phyloP scores from a whole-genome alignment of 1,140 invertebrate genomes.

The Metopolophium dirhodum region DNA sequence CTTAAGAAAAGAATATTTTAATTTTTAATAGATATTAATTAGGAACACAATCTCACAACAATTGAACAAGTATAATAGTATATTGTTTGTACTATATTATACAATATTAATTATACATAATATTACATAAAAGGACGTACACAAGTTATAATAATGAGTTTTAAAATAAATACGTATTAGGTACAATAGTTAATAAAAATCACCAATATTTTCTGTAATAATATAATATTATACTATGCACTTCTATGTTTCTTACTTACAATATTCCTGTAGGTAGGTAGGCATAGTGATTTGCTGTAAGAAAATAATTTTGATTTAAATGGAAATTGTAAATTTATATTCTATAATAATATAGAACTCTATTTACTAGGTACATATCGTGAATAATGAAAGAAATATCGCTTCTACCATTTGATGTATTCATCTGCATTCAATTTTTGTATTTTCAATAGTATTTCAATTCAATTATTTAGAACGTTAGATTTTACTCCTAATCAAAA shows the following conservation, averaged over 20 bases:
- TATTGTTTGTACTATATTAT: no score
- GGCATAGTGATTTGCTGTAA: background rate
- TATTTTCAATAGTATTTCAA: background rate
- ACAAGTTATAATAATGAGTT: no score
- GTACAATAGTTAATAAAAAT: no score
- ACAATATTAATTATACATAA: no score
- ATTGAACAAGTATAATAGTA: no score
- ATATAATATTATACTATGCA: no score
- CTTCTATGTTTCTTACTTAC: background rate
- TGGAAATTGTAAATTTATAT: background rate
- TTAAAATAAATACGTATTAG: no score
- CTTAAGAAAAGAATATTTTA: no score
- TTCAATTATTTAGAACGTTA: background rate
- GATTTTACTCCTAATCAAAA: background rate
- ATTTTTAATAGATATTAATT: no score
- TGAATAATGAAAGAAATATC: background rate
- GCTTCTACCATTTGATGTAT: background rate
- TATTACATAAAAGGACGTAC: no score
- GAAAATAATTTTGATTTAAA: constrained; percentile 1
- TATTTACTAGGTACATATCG: background rate
- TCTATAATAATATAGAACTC: background rate
- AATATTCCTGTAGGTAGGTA: background rate
- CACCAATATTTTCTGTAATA: no score
- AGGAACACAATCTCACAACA: no score
- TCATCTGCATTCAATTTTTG: background rate